Evolutionary conservation across 2,113 vertebrate species (phyloP).

Genomic region (Tragelaphus scriptus): DNA sequence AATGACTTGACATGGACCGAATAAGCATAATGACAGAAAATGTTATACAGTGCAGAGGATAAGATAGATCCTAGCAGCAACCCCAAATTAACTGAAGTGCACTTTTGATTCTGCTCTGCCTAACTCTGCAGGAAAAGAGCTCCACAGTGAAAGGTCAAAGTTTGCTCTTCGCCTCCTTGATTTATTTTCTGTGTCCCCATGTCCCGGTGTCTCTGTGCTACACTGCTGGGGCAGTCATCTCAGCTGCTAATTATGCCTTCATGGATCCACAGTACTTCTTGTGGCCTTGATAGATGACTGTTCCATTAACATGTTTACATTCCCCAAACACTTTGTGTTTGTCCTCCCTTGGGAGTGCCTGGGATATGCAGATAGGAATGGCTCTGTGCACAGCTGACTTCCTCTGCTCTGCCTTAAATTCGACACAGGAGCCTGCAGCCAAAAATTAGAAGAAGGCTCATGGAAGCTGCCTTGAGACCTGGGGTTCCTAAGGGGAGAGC

Average conservation of each 20-base stretch:
- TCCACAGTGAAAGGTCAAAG: neutral
- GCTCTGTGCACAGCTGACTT: neutral
- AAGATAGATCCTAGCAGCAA: neutral
- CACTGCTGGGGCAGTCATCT: neutral
- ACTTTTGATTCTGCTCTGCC: neutral
- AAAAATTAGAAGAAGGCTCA: neutral
- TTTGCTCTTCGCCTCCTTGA: neutral
- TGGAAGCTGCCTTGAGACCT: neutral
- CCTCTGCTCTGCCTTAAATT: neutral
- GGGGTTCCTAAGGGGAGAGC: neutral
- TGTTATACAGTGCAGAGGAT: neutral
- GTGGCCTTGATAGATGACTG: neutral
- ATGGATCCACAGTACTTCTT: neutral
- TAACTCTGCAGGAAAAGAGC: neutral
- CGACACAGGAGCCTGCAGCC: neutral
- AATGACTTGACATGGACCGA: neutral
- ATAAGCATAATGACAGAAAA: neutral
- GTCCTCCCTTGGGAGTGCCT: neutral
- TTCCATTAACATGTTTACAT: neutral
- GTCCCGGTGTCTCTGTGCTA: neutral
- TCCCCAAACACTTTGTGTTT: neutral
- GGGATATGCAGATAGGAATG: conserved; percentile 19
- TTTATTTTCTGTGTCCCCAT: neutral
- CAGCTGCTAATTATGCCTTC: neutral
- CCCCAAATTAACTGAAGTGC: neutral